Percentiles rank a stretch among this genome's conserved stretches.
These are phyloP conservation scores for Eulemur rubriventer DNA, from an alignment of 2,797 vertebrate species.

Conservation along the genomic window DNA sequence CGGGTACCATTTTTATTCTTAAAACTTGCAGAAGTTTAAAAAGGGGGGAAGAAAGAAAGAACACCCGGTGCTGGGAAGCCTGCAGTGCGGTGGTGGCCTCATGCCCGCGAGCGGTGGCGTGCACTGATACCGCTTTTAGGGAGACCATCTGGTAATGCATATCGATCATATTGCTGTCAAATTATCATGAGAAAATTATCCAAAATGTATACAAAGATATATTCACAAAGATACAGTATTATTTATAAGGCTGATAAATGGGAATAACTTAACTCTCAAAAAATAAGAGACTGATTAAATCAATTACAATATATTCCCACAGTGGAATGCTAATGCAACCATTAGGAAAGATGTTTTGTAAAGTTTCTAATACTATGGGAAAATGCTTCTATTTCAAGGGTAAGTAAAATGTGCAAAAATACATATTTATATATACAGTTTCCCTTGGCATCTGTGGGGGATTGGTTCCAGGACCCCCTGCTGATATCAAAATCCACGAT, in stretches of 20 bases:
- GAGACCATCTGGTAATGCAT: background rate
- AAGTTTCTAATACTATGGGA: background rate
- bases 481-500: background rate
- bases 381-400: slow-evolving; percentile 20
- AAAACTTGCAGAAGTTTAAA: slow-evolving; percentile 43
- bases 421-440: background rate
- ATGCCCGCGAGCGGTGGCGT: background rate
- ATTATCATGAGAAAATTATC: background rate
- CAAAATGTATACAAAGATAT: background rate
- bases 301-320: background rate
- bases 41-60: background rate
- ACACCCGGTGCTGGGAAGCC: background rate
- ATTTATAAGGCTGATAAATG: background rate
- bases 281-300: slow-evolving; percentile 33
- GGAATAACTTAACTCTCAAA: background rate
- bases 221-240: background rate
- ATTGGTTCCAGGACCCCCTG: background rate
- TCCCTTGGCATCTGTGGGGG: background rate
- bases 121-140: background rate
- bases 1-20: slow-evolving; percentile 57
- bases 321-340: background rate
- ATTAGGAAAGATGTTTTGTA: background rate
- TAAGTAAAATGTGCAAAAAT: background rate
- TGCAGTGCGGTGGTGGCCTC: background rate
- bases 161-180: background rate